Base-by-base conservation (phyloP, 2,888 invertebrate species). In the Cephus runcator region DNA sequence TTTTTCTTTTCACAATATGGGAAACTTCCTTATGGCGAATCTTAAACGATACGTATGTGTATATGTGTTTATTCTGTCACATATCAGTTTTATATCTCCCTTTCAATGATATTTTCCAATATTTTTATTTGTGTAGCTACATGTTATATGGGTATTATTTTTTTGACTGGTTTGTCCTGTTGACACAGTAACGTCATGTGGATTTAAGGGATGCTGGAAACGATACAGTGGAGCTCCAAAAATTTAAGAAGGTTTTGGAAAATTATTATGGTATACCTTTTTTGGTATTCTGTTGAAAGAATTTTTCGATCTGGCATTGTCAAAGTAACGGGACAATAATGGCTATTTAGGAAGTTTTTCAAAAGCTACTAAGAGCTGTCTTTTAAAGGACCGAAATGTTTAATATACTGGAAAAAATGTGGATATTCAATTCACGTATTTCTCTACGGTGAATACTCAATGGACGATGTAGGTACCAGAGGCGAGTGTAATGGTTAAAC, bases 311-410 rank as follows among this genome's bases (percentile, higher is more conserved):
- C 6, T 56, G 23, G 23, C 56, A 23, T 56, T 56, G 56, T 56
- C 56, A 23, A 23, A 23, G 23, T 81, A 86, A 84, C 79, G 80
- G 81, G 82, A 87, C 85, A 87, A 86, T 88, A 87, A 87, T 85
- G 83, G 87, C 82, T 86, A 87, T 87, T 88, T 88, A 87, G 84
- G 86, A 84, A 86, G 81, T 82, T 75, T 74, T 79, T 82, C 83
- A 82, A 84, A 83, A 40, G 80, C 77, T 80, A 85, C 77, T 76
- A 71, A 71, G 75, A 79, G 83, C 76, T 83, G 82, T 84, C 81
- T 82, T 81, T 82, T 82, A 73, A 75, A 71, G 76, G 79, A 80
- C 77, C 76, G 81, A 82, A 77, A 83, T 87, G 87, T 85, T 86
- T 84, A 87, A 86, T 85, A 87, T 83, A 81, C 84, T 82, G 86